Base-by-base conservation (phyloP, 2,888 invertebrate genomes). In the Eledona agricola region DNA sequence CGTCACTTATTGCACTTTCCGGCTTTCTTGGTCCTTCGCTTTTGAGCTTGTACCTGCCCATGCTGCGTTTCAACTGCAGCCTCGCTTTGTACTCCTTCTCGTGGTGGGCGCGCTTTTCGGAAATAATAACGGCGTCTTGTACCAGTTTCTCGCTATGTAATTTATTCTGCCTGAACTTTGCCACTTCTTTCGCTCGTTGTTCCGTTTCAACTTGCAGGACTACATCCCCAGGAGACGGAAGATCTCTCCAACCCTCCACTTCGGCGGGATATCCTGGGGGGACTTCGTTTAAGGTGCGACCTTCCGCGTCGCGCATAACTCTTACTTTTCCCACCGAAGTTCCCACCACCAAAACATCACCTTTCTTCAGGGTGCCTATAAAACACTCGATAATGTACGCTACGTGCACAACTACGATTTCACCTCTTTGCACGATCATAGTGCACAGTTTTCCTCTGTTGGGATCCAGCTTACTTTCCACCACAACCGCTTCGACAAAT, bases 201-300 rank as follows among this genome's bases (percentile, higher is more conserved):
- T 76, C 76, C 2, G 64, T 63, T 53, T 72, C 82, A 1, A 95
- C 93, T 79, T 97, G 88, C 3, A 95, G 75, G 19, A 97, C 86
- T 38, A 84, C 79, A 62, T 96, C 95, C 0, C 99, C 99, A 5
- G 96, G 92, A 0, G 86, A 73, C 0, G 98, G 98, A 58, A 97
- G 70, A 58, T 89, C 88, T 58, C 85, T 83, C 98, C 98, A 99
- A 2, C 98, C 98, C 34, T 90, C 82, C 35, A 96, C 86, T 71
- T 91, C 89, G 0, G 88, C 92, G 0, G 96, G 91, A 1, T 85
- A 84, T 0, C 91, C 84, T 0, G 96, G 93, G n/a, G 82, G 76
- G 0, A 90, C 95, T 64, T 81, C 77, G 3, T 79, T 75, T 1
- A 96, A 57, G 0, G 81, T 75, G 1, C 79, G 75, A 0, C 93